Base-by-base conservation (phyloP, 2,888 invertebrate species). In the Pharmacophagus antenor region DNA sequence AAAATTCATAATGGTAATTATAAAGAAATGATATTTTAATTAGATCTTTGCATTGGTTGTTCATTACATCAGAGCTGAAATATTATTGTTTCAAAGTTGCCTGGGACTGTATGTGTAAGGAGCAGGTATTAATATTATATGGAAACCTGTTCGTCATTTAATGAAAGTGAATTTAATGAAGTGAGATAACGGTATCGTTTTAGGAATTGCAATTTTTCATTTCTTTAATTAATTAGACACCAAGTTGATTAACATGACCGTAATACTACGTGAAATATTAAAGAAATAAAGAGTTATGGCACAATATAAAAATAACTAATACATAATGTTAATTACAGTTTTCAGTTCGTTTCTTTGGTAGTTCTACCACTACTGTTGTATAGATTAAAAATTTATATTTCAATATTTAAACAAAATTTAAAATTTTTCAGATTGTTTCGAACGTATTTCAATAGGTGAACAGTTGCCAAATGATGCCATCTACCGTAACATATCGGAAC, bases 401-500 rank as follows among this genome's bases (percentile, higher is more conserved):
- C 4, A n/a, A 37, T 37, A n/a, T 15, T 37, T 5, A n/a, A 3
- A n/a, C n/a, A n/a, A n/a, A 37, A 3, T 37, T 37, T 37, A 3
- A 37, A 4, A 37, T 37, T 58, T 81, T 82, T 2, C 84, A 94
- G 94, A 93, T 71, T 94, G 94, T 71, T 94, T 94, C 74, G 93
- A 93, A 68, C 90, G 94, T 63, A 84, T 93, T 61, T 92, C 93
- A 1, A 90, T 94, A 63, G 94, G 93, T 54, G 93, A 93, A 62
- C 92, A 93, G 76, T 76, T 94, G 62, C 92, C 92, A 37, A 76
- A 75, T 31, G 87, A 88, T 72, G 92, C 92, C 84, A 92, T 93
- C 83, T 93, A 92, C 69, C 92, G 92, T 23, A 93, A 92, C 62
- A 89, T 92, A 50, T 89, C 92, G 20, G 92, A 92, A 80, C 91